A percentile compares a stretch with the other conserved stretches of the same genome.
phyloP scores from a whole-genome alignment of 2,888 invertebrate species.

The Limnephilus marmoratus region DNA sequence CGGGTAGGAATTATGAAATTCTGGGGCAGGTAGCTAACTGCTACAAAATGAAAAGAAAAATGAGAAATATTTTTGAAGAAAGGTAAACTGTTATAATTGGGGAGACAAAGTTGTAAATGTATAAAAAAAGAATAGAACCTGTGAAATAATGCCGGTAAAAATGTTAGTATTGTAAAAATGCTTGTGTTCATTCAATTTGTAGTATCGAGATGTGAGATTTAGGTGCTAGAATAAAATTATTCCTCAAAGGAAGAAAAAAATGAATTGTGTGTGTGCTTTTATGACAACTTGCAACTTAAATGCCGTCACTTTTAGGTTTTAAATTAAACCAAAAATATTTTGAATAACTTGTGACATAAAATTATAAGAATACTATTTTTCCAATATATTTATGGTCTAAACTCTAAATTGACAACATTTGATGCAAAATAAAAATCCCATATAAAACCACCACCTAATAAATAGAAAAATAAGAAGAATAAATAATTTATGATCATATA shows the following conservation, averaged over 20 bases:
- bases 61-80: neutral
- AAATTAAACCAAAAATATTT: neutral
- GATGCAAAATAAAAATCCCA: constrained; percentile 2
- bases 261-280: neutral
- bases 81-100: neutral
- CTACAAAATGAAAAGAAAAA: neutral
- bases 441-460: constrained; percentile 27
- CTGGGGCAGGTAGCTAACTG: too few species aligned
- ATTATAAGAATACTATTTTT: neutral
- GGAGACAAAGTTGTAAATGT: neutral
- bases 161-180: constrained; percentile 20
- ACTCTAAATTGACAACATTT: constrained; percentile 21
- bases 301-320: constrained; percentile 18
- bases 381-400: neutral
- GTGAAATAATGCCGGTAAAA: neutral
- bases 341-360: neutral
- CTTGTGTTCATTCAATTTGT: constrained; percentile 27
- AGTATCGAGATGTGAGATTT: constrained; percentile 23
- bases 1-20: too few species aligned
- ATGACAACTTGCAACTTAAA: neutral
- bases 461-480: constrained; percentile 1
- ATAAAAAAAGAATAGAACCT: neutral
- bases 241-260: constrained; percentile 2
- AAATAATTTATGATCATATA: neutral
- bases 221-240: constrained; percentile 25